These are phyloP conservation scores for Amphiprion percula DNA, from an alignment of 2,113 vertebrate species.

Conservation along the genomic window DNA sequence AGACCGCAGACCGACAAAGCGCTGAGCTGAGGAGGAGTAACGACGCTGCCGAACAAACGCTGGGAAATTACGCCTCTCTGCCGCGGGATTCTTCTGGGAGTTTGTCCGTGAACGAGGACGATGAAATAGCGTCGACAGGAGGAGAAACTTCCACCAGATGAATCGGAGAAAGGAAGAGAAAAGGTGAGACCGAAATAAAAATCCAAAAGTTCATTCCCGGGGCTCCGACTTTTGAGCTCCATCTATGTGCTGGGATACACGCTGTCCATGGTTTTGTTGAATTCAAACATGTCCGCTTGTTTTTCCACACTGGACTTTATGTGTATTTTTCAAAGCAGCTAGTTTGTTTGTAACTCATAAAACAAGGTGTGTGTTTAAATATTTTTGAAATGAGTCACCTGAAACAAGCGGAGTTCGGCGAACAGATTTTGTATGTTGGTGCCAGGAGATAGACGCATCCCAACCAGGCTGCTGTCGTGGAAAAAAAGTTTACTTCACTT, in stretches of 20 bases:
- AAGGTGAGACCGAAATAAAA: slow-evolving; percentile 42
- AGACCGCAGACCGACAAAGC: slow-evolving; percentile 22
- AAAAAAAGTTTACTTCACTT: slow-evolving; percentile 56
- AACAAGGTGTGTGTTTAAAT: neutral
- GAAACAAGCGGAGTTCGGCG: neutral
- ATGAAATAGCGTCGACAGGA: neutral
- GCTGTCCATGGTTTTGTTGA: neutral
- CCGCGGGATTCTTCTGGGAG: neutral
- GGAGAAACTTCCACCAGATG: neutral
- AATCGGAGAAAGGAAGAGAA: neutral
- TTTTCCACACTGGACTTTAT: neutral
- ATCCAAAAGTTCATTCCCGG: slow-evolving; percentile 46
- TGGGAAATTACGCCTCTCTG: neutral
- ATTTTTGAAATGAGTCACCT: fast-evolving
- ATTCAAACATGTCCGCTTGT: neutral
- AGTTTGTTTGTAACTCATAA: neutral
- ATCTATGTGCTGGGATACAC: slow-evolving; percentile 48
- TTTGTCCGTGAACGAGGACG: neutral
- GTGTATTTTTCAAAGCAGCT: neutral
- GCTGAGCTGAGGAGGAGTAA: neutral
- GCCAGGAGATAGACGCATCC: slow-evolving; percentile 62
- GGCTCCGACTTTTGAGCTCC: slow-evolving; percentile 41
- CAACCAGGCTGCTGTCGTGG: slow-evolving; percentile 40
- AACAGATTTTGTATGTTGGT: slow-evolving; percentile 37
- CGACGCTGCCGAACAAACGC: neutral